phyloP scores from a whole-genome alignment of 2,797 vertebrate genomes.

The Furcifer pardalis region DNA sequence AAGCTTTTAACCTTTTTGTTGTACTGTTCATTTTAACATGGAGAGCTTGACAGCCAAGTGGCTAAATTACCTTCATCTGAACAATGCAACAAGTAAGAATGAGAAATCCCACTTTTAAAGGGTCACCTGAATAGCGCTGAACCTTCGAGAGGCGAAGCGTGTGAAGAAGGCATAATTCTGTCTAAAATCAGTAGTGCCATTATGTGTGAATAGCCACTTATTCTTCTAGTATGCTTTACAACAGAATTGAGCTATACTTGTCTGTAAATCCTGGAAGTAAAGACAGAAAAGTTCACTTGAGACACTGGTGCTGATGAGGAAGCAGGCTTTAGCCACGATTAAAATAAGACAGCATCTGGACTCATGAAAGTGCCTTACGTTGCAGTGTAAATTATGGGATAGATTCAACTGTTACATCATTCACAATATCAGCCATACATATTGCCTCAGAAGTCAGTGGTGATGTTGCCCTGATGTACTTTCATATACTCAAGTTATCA shows the following conservation, averaged over 20 bases:
- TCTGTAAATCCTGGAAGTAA: neutral
- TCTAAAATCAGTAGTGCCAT: neutral
- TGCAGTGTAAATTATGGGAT: slow-evolving; percentile 26
- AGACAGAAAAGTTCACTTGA: neutral
- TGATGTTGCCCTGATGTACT: slow-evolving; percentile 20
- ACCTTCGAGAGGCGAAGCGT: neutral
- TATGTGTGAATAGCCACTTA: neutral
- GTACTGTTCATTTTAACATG: neutral
- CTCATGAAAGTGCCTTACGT: slow-evolving; percentile 18
- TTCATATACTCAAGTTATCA: slow-evolving; percentile 51
- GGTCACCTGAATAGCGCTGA: neutral
- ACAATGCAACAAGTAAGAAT: neutral
- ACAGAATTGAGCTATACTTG: neutral
- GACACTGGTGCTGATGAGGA: slow-evolving; percentile 12
- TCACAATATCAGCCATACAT: slow-evolving; percentile 51
- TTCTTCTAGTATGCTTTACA: neutral
- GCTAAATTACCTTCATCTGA: neutral
- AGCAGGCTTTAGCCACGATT: slow-evolving; percentile 29
- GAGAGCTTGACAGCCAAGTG: neutral
- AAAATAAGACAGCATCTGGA: neutral
- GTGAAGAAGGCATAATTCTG: neutral
- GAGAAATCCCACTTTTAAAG: neutral
- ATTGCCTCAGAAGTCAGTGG: neutral
- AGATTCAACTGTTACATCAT: slow-evolving; percentile 59
- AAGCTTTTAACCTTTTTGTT: neutral